Evolutionary conservation across 2,797 vertebrate genomes (phyloP), one percentile per base, ranked within the genome.

Genomic region (Catamblyrhynchus diadema): DNA sequence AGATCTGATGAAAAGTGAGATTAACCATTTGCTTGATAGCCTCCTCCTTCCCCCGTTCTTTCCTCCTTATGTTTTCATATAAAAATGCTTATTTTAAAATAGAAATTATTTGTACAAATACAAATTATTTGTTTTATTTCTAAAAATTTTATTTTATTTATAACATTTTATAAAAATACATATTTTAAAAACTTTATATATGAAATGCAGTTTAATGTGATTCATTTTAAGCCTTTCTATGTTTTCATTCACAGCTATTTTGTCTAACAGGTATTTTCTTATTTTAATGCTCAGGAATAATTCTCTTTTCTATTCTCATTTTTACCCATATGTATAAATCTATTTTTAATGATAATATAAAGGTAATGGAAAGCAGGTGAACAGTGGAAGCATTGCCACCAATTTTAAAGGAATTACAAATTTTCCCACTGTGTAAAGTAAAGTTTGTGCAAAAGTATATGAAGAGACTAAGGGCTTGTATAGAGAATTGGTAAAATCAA

Each of bases 1-100:
- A 84, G 81, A 84, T 56, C 51, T 78, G 69, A 56, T 77, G 91
- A 94, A 86, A 94, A 61, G 4, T 2, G 72, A 71, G 75, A 54
- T 83, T 74, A 80, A 71, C 77, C 21, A 3, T 88, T 93, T 47
- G n/a, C 57, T 73, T 44, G 32, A 20, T 59, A 30, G 61, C n/a
- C 14, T n/a, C 8, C 21, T 81, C 12, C 41, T 72, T 86, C 4
- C 9, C 18, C 11, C 5, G 1, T 61, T 70, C 39, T 62, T 69
- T 25, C 16, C 18, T 23, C 12, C 6, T 10, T 23, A 27, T 51
- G 71, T 71, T 71, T 78, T 71, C 4, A 10, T 24, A 25, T 45
- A 32, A 33, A 82, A 70, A 8, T 5, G 2, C 2, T 0, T 62
- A 19, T 42, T 42, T 64, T 22, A 0, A 57, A 77, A 44, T 39